Evolutionary conservation across 2,113 vertebrate genomes (phyloP).

Genomic region (Condylura cristata): DNA sequence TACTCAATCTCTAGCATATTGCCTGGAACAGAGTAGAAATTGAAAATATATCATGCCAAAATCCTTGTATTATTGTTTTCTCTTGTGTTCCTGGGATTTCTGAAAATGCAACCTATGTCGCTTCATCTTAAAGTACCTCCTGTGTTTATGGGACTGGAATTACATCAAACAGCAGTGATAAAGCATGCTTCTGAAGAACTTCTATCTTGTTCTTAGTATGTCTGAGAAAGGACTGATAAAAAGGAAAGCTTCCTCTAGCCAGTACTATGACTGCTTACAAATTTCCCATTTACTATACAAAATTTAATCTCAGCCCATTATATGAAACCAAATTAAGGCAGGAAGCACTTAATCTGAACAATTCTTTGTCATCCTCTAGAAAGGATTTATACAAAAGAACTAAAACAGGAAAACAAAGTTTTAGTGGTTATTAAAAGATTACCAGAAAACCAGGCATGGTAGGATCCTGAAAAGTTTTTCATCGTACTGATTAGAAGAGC

Average conservation of each 20-base stretch:
- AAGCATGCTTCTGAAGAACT: constrained; percentile 81
- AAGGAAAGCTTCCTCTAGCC: constrained; percentile 72
- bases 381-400: neutral
- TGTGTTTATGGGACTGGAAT: constrained; percentile 83
- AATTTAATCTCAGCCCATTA: constrained; percentile 66
- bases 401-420: neutral
- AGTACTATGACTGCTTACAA: constrained; percentile 60
- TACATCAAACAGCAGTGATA: constrained; percentile 79
- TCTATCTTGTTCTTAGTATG: constrained; percentile 80
- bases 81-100: neutral
- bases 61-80: neutral
- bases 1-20: neutral
- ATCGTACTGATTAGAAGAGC: neutral
- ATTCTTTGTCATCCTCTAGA: constrained; percentile 25
- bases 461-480: neutral
- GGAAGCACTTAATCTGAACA: constrained; percentile 32
- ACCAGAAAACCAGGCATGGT: constrained; percentile 6
- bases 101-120: constrained; percentile 54
- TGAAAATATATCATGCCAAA: neutral
- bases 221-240: constrained; percentile 68
- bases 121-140: constrained; percentile 75
- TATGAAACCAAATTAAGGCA: constrained; percentile 20
- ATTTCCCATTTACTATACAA: constrained; percentile 61
- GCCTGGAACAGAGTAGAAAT: neutral
- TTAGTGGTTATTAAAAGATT: neutral